phyloP scores from a whole-genome alignment of 2,888 invertebrate genomes.

The Eupithecia insigniata region DNA sequence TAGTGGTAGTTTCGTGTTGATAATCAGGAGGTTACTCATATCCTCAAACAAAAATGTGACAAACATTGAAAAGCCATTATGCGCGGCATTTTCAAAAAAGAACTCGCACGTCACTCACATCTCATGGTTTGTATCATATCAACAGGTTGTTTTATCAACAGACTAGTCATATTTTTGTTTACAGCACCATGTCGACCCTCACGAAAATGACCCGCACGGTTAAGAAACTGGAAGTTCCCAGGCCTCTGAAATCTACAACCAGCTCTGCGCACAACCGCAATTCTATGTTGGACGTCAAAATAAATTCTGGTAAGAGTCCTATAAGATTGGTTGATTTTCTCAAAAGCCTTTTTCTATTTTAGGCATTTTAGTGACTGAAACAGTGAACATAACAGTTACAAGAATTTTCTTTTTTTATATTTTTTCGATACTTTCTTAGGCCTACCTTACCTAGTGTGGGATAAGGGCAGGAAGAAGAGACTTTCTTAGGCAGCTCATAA shows the following conservation, averaged over 20 bases:
- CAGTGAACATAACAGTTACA: too few species aligned
- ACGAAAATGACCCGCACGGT: slow-evolving; percentile 88
- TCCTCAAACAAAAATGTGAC: slow-evolving; percentile 62
- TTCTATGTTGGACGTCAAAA: slow-evolving; percentile 81
- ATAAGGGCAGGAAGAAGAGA: too few species aligned
- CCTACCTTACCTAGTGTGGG: too few species aligned
- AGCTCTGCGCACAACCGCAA: slow-evolving; percentile 82
- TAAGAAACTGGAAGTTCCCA: slow-evolving; percentile 90
- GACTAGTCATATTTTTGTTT: slow-evolving; percentile 25
- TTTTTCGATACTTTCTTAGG: too few species aligned
- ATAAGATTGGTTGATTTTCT: neutral
- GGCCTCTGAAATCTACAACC: slow-evolving; percentile 87
- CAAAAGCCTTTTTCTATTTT: neutral
- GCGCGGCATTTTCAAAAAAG: slow-evolving; percentile 37
- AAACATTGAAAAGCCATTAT: slow-evolving; percentile 52
- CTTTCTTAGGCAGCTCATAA: neutral
- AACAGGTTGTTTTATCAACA: neutral
- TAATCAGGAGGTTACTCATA: slow-evolving; percentile 75
- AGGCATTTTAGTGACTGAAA: neutral
- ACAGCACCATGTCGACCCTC: slow-evolving; percentile 83
- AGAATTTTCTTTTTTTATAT: neutral
- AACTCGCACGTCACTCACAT: neutral
- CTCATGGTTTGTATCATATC: neutral
- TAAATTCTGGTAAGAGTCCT: slow-evolving; percentile 77
- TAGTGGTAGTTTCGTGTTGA: slow-evolving; percentile 62